Conservation (phyloP, 2,888 invertebrate species). For the Hypselothyrea guttata region DNA sequence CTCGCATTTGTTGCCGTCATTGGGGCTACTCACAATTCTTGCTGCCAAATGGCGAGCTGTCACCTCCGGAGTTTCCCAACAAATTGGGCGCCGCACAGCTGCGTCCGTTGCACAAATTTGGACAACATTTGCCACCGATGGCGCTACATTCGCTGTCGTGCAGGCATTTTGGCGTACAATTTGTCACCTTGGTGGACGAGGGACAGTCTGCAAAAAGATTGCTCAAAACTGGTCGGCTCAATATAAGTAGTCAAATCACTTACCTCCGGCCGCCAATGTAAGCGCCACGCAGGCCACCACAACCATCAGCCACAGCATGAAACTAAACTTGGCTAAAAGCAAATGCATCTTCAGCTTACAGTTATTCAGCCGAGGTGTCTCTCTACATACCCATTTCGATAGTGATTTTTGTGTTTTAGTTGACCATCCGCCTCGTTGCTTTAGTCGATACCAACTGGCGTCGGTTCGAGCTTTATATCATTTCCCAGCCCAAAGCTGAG, state of each 20-base stretch:
- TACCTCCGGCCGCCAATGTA: slow-evolving; percentile 65
- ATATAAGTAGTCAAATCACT: slow-evolving; percentile 22
- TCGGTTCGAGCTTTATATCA: slow-evolving; percentile 54
- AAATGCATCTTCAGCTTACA: not conserved
- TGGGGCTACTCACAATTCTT: slow-evolving; percentile 81
- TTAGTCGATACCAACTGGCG: slow-evolving; percentile 49
- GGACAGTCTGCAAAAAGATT: slow-evolving; percentile 84
- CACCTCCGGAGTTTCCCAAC: slow-evolving; percentile 66
- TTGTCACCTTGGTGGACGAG: slow-evolving; percentile 85
- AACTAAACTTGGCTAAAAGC: slow-evolving; percentile 48
- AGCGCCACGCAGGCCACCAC: slow-evolving; percentile 50
- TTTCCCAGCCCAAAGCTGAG: slow-evolving; percentile 26
- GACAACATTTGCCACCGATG: slow-evolving; percentile 87
- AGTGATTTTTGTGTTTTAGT: too few relatives aligned
- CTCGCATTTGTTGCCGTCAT: not conserved
- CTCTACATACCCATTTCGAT: slow-evolving; percentile 37
- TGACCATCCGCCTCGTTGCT: slow-evolving; percentile 61
- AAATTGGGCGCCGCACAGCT: slow-evolving; percentile 85
- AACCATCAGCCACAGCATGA: slow-evolving; percentile 43
- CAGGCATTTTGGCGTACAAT: slow-evolving; percentile 87
- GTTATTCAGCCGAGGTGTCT: not conserved
- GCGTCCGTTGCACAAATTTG: slow-evolving; percentile 87
- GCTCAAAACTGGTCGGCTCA: slow-evolving; percentile 8
- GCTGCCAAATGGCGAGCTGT: slow-evolving; percentile 73
- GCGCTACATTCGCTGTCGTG: slow-evolving; percentile 86